Conservation (phyloP, 2,888 invertebrate species). For the Cryptosula pallasiana region DNA sequence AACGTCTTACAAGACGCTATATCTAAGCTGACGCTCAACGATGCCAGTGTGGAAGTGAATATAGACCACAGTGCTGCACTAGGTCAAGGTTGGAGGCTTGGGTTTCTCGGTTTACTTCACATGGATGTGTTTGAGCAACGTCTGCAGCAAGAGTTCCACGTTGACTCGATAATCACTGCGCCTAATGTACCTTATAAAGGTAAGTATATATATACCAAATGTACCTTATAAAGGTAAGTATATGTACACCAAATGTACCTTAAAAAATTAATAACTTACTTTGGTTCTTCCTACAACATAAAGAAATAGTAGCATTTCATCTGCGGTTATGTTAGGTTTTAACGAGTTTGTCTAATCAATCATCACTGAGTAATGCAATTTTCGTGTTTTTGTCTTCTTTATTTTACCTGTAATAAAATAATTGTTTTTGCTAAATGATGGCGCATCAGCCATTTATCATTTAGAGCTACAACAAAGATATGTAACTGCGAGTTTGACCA, state of each 20-base stretch:
- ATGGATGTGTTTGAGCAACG: conserved; percentile 58
- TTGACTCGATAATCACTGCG: conserved; percentile 56
- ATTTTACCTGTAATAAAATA: no score
- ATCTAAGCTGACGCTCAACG: conserved; percentile 86
- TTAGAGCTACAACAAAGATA: no score
- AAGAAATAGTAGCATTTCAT: no score
- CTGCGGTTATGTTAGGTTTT: no score
- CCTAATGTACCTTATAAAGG: conserved; percentile 58
- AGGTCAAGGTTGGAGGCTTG: conserved; percentile 57
- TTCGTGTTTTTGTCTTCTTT: no score
- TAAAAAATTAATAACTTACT: conserved; percentile 56
- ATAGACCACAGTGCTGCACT: conserved; percentile 66
- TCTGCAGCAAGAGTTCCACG: conserved; percentile 57
- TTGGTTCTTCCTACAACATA: no score
- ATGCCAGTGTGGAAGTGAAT: conserved; percentile 79
- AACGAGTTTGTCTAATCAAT: no score
- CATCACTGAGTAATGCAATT: no score
- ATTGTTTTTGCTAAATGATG: no score
- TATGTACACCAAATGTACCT: conserved; percentile 59
- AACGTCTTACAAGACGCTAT: conserved; percentile 71
- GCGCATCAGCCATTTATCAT: no score
- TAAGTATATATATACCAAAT: conserved; percentile 55
- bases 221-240: conserved; percentile 56
- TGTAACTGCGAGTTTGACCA: no score
- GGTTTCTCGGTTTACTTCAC: conserved; percentile 57